Conservation (phyloP, 2,888 invertebrate genomes). For the Drosophila formosana region DNA sequence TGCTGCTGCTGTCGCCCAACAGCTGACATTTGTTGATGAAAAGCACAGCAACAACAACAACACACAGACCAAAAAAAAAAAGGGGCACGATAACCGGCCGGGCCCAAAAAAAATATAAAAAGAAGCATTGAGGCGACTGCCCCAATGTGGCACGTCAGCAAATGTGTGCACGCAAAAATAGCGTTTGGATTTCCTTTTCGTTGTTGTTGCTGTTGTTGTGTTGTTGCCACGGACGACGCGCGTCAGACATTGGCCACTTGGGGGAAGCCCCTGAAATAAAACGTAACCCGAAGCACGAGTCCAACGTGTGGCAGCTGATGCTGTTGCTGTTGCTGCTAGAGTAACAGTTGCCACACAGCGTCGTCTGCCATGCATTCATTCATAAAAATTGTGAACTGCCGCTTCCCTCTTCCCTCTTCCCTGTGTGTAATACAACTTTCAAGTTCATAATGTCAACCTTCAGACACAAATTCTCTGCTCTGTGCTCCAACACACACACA, state of each 20-base stretch:
- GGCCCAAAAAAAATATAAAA: not conserved
- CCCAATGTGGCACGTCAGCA: conserved; percentile 22
- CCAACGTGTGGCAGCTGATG: conserved; percentile 47
- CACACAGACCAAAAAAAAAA: conserved; percentile 29
- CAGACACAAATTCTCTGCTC: conserved; percentile 55
- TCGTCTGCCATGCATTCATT: conserved; percentile 73
- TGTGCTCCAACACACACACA: conserved; percentile 24
- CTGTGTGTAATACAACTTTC: conserved; percentile 74
- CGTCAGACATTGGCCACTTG: conserved; percentile 54
- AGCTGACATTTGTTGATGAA: conserved; percentile 74
- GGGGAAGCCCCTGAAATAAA: conserved; percentile 55
- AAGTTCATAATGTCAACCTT: conserved; percentile 84
- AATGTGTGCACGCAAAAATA: conserved; percentile 59
- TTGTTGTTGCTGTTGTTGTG: conserved; percentile 28
- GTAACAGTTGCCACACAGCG: conserved; percentile 36
- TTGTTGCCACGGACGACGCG: conserved; percentile 46
- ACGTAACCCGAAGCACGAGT: conserved; percentile 52
- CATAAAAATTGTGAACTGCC: conserved; percentile 66
- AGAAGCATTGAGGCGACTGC: not conserved
- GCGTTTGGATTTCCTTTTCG: conserved; percentile 44
- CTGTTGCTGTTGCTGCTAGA: conserved; percentile 13
- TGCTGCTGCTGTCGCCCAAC: conserved; percentile 43
- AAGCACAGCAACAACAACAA: conserved; percentile 26
- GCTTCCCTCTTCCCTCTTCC: not conserved
- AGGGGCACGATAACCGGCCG: conserved; percentile 12